Percentiles rank a stretch among this genome's conserved stretches.
Evolutionary conservation across 2,113 vertebrate genomes (phyloP).

Genomic region (Hippocampus abdominalis): DNA sequence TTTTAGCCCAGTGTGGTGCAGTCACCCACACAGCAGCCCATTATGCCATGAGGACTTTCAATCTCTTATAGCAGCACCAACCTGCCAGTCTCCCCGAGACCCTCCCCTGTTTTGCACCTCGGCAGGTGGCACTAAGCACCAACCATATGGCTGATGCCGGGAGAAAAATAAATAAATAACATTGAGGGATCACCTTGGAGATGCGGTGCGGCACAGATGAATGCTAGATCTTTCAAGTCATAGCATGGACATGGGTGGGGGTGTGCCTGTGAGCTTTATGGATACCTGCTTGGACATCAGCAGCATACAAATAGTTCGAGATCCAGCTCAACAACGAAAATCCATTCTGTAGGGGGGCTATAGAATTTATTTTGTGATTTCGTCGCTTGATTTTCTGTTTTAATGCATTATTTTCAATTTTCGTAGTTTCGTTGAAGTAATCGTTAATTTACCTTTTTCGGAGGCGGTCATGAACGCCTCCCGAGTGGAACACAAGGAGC

Average conservation of each 20-base stretch:
- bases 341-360: too few species aligned
- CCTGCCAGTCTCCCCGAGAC: slow-evolving; percentile 27
- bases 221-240: slow-evolving; percentile 62
- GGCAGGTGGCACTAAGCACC: slow-evolving; percentile 63
- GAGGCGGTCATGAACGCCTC: too few species aligned
- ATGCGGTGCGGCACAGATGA: slow-evolving; percentile 58
- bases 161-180: slow-evolving; percentile 28
- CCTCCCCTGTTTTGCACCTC: slow-evolving; percentile 46
- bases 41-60: slow-evolving; percentile 54
- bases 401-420: too few species aligned
- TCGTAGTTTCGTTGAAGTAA: too few species aligned
- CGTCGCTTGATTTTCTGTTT: too few species aligned
- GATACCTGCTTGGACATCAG: slow-evolving; percentile 32
- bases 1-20: slow-evolving; percentile 15
- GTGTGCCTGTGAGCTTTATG: slow-evolving; percentile 49
- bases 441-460: too few species aligned
- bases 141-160: slow-evolving; percentile 64
- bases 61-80: slow-evolving; percentile 31
- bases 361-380: too few species aligned
- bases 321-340: slow-evolving; percentile 3
- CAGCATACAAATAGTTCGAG: slow-evolving; percentile 15
- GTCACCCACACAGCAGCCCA: slow-evolving; percentile 40
- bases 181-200: slow-evolving; percentile 46
- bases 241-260: slow-evolving; percentile 42
- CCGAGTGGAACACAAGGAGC: too few species aligned